Evolutionary conservation across 2,113 vertebrate species (phyloP).

Genomic region (Chaenocephalus aceratus): DNA sequence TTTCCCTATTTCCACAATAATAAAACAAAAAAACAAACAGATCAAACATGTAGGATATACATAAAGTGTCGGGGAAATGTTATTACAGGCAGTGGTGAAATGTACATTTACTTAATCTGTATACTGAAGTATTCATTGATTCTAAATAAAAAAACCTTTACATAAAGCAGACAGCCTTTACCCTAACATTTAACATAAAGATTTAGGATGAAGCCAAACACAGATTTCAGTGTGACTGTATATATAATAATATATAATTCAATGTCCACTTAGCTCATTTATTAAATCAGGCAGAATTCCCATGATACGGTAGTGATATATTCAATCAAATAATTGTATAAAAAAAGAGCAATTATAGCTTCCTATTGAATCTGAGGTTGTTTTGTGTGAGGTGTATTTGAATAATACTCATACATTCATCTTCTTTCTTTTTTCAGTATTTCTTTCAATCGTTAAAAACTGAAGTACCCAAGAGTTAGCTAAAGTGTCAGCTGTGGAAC

Average conservation of each 20-base stretch:
- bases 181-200: not conserved
- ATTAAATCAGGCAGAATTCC: constrained; percentile 9
- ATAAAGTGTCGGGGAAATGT: no score
- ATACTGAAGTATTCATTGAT: not conserved
- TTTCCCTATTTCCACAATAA: no score
- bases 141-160: not conserved
- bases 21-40: no score
- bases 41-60: no score
- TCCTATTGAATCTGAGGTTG: not conserved
- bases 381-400: constrained; percentile 8
- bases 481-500: not conserved
- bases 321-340: constrained; percentile 27
- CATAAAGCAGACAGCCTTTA: not conserved
- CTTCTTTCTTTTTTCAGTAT: not conserved
- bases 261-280: not conserved
- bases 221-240: not conserved
- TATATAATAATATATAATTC: not conserved
- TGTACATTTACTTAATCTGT: not conserved
- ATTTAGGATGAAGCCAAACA: not conserved
- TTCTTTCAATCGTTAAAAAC: not conserved
- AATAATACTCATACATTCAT: constrained; percentile 11
- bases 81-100: no score
- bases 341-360: not conserved
- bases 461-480: not conserved
- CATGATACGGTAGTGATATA: constrained; percentile 20